Evolutionary conservation across 1,140 invertebrate genomes (phyloP).

Genomic region (Helicoverpa armigera): DNA sequence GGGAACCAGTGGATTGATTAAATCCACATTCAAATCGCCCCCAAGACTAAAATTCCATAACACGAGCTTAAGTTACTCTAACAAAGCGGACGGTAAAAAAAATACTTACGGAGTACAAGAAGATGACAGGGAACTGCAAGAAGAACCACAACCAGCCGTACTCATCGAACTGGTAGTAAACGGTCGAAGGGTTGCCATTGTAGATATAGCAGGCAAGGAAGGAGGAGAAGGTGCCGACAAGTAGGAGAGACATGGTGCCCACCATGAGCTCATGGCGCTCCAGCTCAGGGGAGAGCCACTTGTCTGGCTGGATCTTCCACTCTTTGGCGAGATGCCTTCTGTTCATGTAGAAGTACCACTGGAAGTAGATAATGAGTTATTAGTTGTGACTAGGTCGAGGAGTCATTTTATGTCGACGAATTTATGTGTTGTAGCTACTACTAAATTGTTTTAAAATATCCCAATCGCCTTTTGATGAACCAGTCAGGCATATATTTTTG

Average conservation of each 20-base stretch:
- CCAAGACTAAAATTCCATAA: too few species aligned
- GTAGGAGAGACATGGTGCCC: conserved; percentile 87
- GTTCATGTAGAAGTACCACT: conserved; percentile 91
- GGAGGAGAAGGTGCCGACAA: conserved; percentile 87
- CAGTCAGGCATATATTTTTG: too few species aligned
- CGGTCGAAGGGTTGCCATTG: conserved; percentile 89
- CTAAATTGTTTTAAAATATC: too few species aligned
- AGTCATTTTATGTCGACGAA: not conserved
- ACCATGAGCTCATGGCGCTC: conserved; percentile 90
- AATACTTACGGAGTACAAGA: conserved; percentile 87
- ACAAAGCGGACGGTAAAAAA: too few species aligned
- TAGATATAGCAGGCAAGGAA: conserved; percentile 89
- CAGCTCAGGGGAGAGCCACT: conserved; percentile 89
- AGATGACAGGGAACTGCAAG: conserved; percentile 89
- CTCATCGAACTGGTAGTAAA: conserved; percentile 89
- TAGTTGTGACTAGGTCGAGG: not conserved
- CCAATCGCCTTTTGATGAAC: too few species aligned
- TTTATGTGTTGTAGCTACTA: too few species aligned
- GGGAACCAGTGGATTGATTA: too few species aligned
- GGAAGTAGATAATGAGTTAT: conserved; percentile 56
- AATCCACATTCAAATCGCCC: too few species aligned
- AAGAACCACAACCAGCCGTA: conserved; percentile 90
- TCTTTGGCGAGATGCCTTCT: conserved; percentile 87
- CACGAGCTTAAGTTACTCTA: too few species aligned
- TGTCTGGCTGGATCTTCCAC: conserved; percentile 92